Evolutionary conservation across 2,113 vertebrate species (phyloP).

Genomic region (Gopherus evgoodei): DNA sequence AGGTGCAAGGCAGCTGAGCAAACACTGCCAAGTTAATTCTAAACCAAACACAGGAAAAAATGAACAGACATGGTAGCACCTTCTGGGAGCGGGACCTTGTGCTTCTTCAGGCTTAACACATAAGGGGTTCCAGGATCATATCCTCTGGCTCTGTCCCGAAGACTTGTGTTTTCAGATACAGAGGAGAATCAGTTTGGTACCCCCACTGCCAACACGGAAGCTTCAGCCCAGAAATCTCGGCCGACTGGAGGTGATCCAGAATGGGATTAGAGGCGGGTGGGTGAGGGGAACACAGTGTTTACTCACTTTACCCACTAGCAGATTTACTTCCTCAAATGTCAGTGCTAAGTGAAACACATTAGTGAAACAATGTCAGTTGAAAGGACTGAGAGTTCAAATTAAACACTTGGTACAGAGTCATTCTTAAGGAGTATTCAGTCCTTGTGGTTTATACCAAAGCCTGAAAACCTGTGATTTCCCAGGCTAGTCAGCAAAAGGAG

Average conservation of each 20-base stretch:
- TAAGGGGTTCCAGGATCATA: not conserved
- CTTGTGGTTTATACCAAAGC: fast-evolving
- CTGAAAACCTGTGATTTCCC: not conserved
- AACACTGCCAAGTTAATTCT: not conserved
- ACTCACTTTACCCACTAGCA: not conserved
- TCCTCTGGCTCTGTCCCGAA: not conserved
- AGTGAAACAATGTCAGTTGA: not conserved
- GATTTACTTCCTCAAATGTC: not conserved
- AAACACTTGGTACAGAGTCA: not conserved
- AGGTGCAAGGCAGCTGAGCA: not conserved
- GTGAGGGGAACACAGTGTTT: not conserved
- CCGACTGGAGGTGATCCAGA: fast-evolving
- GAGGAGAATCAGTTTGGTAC: not conserved
- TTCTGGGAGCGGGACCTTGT: not conserved
- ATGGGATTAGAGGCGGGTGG: not conserved
- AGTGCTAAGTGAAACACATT: fast-evolving
- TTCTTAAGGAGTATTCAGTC: fast-evolving
- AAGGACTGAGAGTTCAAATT: not conserved
- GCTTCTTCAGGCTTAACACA: not conserved
- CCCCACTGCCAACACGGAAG: not conserved
- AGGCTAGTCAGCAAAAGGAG: not conserved
- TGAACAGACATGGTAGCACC: not conserved
- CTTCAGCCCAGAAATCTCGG: not conserved
- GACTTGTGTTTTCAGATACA: fast-evolving
- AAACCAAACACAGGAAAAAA: not conserved